These are phyloP conservation scores for Drosophila eohydei DNA, from an alignment of 2,888 invertebrate genomes.

Conservation along the genomic window DNA sequence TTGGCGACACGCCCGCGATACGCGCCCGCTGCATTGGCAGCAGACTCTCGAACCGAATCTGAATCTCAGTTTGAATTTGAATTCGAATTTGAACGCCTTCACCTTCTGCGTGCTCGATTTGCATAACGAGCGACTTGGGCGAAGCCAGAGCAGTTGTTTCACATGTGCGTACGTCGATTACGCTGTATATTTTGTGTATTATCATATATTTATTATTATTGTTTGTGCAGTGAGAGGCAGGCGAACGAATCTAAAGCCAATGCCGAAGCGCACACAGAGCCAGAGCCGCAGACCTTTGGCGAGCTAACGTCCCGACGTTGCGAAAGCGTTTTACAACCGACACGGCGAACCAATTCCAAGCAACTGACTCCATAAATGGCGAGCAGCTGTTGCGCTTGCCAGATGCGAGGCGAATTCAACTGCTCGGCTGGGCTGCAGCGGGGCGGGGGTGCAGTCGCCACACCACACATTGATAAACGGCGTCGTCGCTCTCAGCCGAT, in stretches of 20 bases:
- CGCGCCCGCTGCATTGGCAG: constrained; percentile 44
- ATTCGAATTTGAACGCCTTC: constrained; percentile 49
- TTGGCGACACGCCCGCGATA: constrained; percentile 53
- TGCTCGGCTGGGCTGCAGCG: too few species aligned
- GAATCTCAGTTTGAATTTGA: constrained; percentile 28
- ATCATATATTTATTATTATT: constrained; percentile 43
- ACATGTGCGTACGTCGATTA: constrained; percentile 32
- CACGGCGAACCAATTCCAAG: constrained; percentile 65
- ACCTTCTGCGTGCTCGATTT: constrained; percentile 46
- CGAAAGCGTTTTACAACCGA: constrained; percentile 59
- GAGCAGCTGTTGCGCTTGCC: constrained; percentile 69
- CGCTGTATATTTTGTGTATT: constrained; percentile 30
- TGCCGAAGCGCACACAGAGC: constrained; percentile 1
- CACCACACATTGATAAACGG: constrained; percentile 12
- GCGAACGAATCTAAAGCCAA: constrained; percentile 1
- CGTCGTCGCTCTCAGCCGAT: constrained; percentile 40
- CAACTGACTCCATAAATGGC: constrained; percentile 74
- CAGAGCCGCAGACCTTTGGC: neutral
- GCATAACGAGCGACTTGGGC: constrained; percentile 49
- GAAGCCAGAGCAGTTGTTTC: constrained; percentile 33
- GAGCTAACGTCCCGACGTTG: constrained; percentile 40
- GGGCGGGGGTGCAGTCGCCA: neutral
- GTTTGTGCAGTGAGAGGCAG: constrained; percentile 22
- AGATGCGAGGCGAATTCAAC: constrained; percentile 43
- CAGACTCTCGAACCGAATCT: constrained; percentile 11